phyloP scores from a whole-genome alignment of 2,888 invertebrate genomes.

The Drosophila anceps region DNA sequence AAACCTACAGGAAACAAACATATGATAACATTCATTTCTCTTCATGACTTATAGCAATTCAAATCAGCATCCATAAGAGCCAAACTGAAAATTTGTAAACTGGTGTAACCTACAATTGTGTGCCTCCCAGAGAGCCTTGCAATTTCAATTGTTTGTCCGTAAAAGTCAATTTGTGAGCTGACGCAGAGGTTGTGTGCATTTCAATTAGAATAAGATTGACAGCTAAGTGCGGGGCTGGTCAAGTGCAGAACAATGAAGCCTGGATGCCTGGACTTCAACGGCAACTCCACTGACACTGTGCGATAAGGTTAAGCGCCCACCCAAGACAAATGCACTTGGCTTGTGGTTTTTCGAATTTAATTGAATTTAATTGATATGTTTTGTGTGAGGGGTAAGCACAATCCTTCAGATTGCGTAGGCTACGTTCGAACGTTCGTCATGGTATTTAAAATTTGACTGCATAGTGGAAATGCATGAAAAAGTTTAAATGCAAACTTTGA shows the following conservation, averaged over 20 bases:
- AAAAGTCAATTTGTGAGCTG: slow-evolving; percentile 72
- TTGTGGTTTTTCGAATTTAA: slow-evolving; percentile 74
- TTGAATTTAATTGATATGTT: slow-evolving; percentile 79
- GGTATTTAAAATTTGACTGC: slow-evolving; percentile 47
- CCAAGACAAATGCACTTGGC: slow-evolving; percentile 67
- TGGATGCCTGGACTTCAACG: slow-evolving; percentile 3
- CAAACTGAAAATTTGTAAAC: slow-evolving; percentile 2
- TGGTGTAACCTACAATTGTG: slow-evolving; percentile 14
- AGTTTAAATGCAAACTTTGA: not conserved
- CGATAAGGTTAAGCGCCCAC: slow-evolving; percentile 62
- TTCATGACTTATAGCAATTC: not conserved
- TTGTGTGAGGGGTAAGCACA: slow-evolving; percentile 18
- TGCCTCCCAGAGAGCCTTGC: slow-evolving; percentile 14
- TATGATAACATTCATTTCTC: not conserved
- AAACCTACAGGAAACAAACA: not conserved
- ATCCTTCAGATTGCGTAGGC: not conserved
- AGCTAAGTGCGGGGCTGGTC: slow-evolving; percentile 47
- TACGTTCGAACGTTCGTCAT: not conserved
- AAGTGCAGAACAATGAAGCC: slow-evolving; percentile 45
- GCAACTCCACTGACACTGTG: slow-evolving; percentile 35
- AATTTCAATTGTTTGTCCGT: slow-evolving; percentile 72
- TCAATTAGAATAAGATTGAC: slow-evolving; percentile 76
- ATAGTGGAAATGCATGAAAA: slow-evolving; percentile 27
- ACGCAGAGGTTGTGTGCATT: slow-evolving; percentile 46
- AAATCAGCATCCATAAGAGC: not conserved